phyloP scores from a whole-genome alignment of 2,113 vertebrate species.

The Acanthochromis polyacanthus region DNA sequence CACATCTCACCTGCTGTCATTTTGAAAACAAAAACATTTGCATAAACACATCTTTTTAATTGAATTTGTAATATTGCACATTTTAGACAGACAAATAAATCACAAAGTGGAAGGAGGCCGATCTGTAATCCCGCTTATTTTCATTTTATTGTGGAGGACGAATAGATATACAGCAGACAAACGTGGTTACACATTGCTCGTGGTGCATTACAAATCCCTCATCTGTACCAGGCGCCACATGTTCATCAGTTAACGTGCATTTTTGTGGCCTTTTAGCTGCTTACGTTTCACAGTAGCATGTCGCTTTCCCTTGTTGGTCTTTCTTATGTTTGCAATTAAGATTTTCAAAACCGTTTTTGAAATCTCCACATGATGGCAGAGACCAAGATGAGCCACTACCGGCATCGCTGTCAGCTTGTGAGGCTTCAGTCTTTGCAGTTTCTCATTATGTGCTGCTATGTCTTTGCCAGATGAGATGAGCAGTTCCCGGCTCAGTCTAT shows the following conservation, averaged over 20 bases:
- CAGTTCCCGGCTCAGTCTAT: constrained; percentile 13
- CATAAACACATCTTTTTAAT: background rate
- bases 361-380: constrained; percentile 8
- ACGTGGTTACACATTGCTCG: constrained; percentile 32
- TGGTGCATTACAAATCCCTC: constrained; percentile 46
- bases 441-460: background rate
- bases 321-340: constrained; percentile 45
- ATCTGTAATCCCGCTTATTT: constrained; percentile 50
- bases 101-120: constrained; percentile 17
- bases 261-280: constrained; percentile 30
- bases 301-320: constrained; percentile 5
- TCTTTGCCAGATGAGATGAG: constrained; percentile 11
- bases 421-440: constrained; percentile 3
- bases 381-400: constrained; percentile 4
- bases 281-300: constrained; percentile 25
- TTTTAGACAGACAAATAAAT: constrained; percentile 52
- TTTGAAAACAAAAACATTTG: background rate
- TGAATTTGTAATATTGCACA: constrained; percentile 20
- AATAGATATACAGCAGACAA: constrained; percentile 49
- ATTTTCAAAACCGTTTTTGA: constrained; percentile 29
- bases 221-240: constrained; percentile 17
- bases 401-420: constrained; percentile 32
- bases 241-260: constrained; percentile 53
- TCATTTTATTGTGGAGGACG: constrained; percentile 50
- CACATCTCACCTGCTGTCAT: background rate